Evolutionary conservation across 2,113 vertebrate genomes (phyloP), one percentile per base, ranked within the genome.

Genomic region (Nothoprocta perdicaria): DNA sequence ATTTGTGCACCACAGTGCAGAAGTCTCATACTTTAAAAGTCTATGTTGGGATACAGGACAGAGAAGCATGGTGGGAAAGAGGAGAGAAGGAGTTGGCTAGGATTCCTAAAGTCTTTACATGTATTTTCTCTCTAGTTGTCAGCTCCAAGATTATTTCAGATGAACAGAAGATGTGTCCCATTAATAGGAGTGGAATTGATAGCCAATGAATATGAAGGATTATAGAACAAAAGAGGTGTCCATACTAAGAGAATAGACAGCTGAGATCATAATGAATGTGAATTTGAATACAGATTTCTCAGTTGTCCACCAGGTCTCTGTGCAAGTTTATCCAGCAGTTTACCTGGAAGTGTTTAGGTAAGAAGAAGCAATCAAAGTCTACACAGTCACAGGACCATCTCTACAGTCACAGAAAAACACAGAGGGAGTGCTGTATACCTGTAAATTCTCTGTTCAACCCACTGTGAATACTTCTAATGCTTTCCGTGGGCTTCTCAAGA

Each of bases 391-490:
- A 18, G 2, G 26, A 46, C 6, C 52, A 46, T 4, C 21, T 46
- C 23, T 71, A 33, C 26, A 78, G 24, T 18, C 16, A 48, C 14
- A 45, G 1, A 50, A 22, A 84, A 90, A 55, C 8, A 19, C 9
- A 78, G 46, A 10, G 84, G 1, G 1, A 67, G 11, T 65, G 22
- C 38, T 73, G 9, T 6, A 40, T 75, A 33, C 16, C 12, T 2
- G 7, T 2, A 68, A 9, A 2, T 38, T 61, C 19, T n/a, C 41
- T 71, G 45, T 3, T 88, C 22, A 60, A 55, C 43, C 24, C 1
- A 0, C 46, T 67, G 27, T 29, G 6, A 76, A 81, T 29, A 33
- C 10, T 46, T n/a, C 9, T 43, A 0, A 3, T 68, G 29, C 12
- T 13, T 69, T 66, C 35, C 29, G 33, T 16, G 69, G 27, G 21